These are phyloP conservation scores for Petrocephalus schoutedeni DNA, from an alignment of 2,797 vertebrate species.

Conservation along the genomic window DNA sequence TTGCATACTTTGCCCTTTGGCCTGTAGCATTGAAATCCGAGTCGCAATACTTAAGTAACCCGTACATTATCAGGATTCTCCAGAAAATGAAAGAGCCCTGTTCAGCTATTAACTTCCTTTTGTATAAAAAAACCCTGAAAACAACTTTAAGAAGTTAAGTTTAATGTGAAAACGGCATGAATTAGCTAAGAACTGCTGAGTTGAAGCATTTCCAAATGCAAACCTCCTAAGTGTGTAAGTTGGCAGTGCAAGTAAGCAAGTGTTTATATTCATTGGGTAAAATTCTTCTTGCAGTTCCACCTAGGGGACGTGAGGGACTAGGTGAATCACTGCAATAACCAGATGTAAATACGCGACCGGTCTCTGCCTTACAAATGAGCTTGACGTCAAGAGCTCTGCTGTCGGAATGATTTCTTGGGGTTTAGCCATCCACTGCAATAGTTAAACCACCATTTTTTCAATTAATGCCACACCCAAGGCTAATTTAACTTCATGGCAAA, in stretches of 20 bases:
- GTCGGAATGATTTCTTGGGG: slow-evolving; percentile 21
- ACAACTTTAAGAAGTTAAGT: neutral
- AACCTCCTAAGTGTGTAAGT: neutral
- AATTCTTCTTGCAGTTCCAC: neutral
- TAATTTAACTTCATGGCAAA: slow-evolving; percentile 54
- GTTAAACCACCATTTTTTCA: slow-evolving; percentile 59
- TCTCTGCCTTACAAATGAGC: slow-evolving; percentile 27
- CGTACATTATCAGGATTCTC: neutral
- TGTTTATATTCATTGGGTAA: neutral
- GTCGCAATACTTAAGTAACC: neutral
- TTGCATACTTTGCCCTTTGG: neutral
- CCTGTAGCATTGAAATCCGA: neutral
- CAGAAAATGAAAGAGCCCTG: neutral
- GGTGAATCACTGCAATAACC: neutral
- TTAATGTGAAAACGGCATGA: slow-evolving; percentile 5
- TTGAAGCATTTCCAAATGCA: neutral
- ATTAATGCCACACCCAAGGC: slow-evolving; percentile 56
- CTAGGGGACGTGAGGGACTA: neutral
- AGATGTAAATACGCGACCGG: neutral
- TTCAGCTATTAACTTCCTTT: neutral
- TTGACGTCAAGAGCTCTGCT: slow-evolving; percentile 29
- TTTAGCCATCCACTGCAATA: slow-evolving; percentile 46
- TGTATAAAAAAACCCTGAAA: neutral
- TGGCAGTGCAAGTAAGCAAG: slow-evolving; percentile 3
- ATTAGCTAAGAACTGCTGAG: neutral